A percentile compares a stretch with the other conserved stretches of the same genome.
Conservation (phyloP, 2,888 invertebrate species). For the Plutella xylostella region DNA sequence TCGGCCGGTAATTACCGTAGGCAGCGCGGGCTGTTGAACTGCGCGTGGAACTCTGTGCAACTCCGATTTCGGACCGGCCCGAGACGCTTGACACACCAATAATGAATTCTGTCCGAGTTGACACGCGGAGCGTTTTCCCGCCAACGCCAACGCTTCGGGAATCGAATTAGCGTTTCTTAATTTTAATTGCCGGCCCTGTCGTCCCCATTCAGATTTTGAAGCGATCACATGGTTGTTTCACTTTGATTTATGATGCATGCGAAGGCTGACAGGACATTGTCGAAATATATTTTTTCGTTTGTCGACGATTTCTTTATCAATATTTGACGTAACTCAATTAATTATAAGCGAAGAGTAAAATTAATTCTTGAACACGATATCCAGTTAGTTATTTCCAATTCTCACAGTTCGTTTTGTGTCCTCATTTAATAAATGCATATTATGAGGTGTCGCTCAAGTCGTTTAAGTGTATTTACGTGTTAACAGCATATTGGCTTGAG, state of each 20-base stretch:
- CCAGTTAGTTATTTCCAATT: too few species aligned
- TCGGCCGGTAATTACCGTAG: constrained; percentile 42
- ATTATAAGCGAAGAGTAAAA: too few species aligned
- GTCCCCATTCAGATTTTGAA: constrained; percentile 1
- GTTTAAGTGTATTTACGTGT: constrained; percentile 44
- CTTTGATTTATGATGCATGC: background rate
- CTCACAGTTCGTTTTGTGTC: too few species aligned
- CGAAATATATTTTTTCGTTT: too few species aligned
- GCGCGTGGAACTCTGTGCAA: constrained; percentile 23
- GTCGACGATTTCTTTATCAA: too few species aligned
- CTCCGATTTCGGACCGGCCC: constrained; percentile 18
- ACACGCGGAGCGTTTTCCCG: constrained; percentile 24
- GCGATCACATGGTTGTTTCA: background rate
- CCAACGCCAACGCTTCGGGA: constrained; percentile 30
- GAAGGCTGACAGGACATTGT: too few species aligned
- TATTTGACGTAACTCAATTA: too few species aligned
- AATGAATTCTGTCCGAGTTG: constrained; percentile 59
- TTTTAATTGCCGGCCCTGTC: constrained; percentile 33
- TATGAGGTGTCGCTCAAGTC: constrained; percentile 30
- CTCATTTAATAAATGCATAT: background rate
- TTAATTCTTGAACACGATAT: too few species aligned
- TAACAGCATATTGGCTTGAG: constrained; percentile 24
- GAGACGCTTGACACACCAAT: constrained; percentile 46
- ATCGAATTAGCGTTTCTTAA: constrained; percentile 34
- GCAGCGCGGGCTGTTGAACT: constrained; percentile 31